Evolutionary conservation across 2,113 vertebrate species (phyloP), one percentile per base, ranked within the genome.

Genomic region (Scolopax mira): DNA sequence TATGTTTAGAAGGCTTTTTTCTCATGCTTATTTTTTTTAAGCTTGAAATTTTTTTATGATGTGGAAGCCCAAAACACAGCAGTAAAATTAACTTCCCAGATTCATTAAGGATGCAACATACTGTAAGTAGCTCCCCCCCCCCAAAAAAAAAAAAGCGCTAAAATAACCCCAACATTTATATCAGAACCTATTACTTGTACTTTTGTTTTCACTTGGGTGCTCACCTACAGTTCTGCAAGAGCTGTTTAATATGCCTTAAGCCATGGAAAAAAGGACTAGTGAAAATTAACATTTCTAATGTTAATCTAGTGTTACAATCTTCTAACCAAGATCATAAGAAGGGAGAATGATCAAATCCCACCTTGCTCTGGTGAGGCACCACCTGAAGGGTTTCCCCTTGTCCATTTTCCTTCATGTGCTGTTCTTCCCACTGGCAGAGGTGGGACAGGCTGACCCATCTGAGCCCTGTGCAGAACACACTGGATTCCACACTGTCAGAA

Each of bases 331-430:
- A 33, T 7, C 1, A 0, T 8, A 78, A 17, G 62, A 46, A 61
- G 35, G 44, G 31, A 74, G 54, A 89, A 39, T 12, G 37, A 60
- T 39, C 30, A 44, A 82, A 85, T 41, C 41, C 9, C 49, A 58
- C 48, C 13, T 33, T 31, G 28, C 23, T 25, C 62, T 51, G 69
- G 42, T 19, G 24, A 49, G 21, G 39, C 66, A 79, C n/a, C 55
- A 70, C 55, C 79, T 28, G 4, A 61, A 73, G 28, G 73, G 35
- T 46, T 52, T 72, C 52, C 42, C 71, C 35, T 24, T 19, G 0
- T 4, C 66, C 4, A 0, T 51, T 77, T 73, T 24, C 33, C 35
- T 55, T 57, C 81, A 27, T 0, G 1, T 27, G 48, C 25, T 0
- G 0, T 17, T 75, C 44, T 48, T 58, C 19, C 62, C 3, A 0